Percentiles rank a stretch among this genome's conserved stretches.
These are phyloP conservation scores for Stylophora pistillata DNA, from an alignment of 64 coral and sea anemone species.

Conservation along the genomic window DNA sequence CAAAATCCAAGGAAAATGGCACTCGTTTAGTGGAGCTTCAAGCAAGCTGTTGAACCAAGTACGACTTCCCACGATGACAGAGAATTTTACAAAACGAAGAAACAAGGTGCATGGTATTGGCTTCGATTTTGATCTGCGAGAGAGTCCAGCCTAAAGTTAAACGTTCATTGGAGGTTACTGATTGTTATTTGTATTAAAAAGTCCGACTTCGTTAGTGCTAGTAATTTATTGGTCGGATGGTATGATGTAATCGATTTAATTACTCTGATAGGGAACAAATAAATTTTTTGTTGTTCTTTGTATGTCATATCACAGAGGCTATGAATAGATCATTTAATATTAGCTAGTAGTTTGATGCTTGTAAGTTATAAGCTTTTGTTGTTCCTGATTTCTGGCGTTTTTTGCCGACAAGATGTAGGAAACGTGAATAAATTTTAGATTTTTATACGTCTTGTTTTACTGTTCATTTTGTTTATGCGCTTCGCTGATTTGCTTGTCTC, in stretches of 20 bases:
- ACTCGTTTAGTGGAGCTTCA: no score
- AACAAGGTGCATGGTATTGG: not conserved
- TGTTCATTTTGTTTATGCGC: not conserved
- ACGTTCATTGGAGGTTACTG: slow-evolving; percentile 12
- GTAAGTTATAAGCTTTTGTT: slow-evolving; percentile 32
- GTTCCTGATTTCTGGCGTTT: slow-evolving; percentile 31
- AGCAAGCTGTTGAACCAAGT: not conserved
- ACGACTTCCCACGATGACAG: not conserved
- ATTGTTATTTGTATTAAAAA: slow-evolving; percentile 7
- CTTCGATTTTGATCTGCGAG: not conserved
- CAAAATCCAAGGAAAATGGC: not conserved
- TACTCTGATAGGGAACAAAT: slow-evolving; percentile 32
- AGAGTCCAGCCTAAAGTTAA: not conserved
- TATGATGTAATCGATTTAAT: slow-evolving; percentile 48
- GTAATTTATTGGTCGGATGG: slow-evolving; percentile 47
- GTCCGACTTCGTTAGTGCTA: not conserved
- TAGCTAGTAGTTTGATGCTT: slow-evolving; percentile 25
- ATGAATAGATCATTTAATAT: slow-evolving; percentile 32
- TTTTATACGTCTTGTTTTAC: slow-evolving; percentile 9
- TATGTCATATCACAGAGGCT: slow-evolving; percentile 19
- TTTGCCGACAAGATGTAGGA: slow-evolving; percentile 30
- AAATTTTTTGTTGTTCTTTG: slow-evolving; percentile 45
- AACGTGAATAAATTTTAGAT: slow-evolving; percentile 47
- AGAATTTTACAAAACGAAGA: slow-evolving; percentile 14
- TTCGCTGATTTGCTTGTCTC: no score